phyloP scores from a whole-genome alignment of 1,140 invertebrate species.

The Solen grandis region DNA sequence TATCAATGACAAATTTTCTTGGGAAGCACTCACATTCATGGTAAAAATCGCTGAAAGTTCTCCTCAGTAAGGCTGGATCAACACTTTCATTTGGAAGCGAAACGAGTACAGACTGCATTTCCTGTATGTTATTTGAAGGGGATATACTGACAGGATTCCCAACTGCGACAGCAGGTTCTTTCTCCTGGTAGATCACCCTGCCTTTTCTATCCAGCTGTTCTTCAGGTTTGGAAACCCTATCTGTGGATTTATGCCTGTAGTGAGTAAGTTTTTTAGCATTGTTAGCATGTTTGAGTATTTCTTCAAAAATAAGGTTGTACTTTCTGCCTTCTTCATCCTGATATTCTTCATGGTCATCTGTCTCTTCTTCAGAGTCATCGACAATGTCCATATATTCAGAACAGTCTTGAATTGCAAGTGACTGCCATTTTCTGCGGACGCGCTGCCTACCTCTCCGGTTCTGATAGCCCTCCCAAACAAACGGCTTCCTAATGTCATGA shows the following conservation, averaged over 20 bases:
- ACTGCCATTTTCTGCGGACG: background rate
- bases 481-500: background rate
- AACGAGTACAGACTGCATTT: constrained; percentile 9
- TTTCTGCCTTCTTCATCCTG: background rate
- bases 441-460: background rate
- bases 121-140: background rate
- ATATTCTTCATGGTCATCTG: constrained; percentile 1
- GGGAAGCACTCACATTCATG: constrained; percentile 45
- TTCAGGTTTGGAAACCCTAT: background rate
- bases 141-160: background rate
- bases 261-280: background rate
- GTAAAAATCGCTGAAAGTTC: constrained; percentile 21
- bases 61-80: background rate
- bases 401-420: constrained; percentile 26
- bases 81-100: constrained; percentile 14
- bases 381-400: constrained; percentile 5
- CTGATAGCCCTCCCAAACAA: background rate
- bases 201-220: background rate
- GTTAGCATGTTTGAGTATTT: constrained; percentile 29
- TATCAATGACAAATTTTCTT: constrained; percentile 46
- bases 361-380: constrained; percentile 40
- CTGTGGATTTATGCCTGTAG: background rate
- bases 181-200: background rate
- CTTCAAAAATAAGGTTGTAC: constrained; percentile 11
- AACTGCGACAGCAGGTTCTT: background rate